These are phyloP conservation scores for Anoplopoma fimbria DNA, from an alignment of 2,113 vertebrate species.

Conservation along the genomic window DNA sequence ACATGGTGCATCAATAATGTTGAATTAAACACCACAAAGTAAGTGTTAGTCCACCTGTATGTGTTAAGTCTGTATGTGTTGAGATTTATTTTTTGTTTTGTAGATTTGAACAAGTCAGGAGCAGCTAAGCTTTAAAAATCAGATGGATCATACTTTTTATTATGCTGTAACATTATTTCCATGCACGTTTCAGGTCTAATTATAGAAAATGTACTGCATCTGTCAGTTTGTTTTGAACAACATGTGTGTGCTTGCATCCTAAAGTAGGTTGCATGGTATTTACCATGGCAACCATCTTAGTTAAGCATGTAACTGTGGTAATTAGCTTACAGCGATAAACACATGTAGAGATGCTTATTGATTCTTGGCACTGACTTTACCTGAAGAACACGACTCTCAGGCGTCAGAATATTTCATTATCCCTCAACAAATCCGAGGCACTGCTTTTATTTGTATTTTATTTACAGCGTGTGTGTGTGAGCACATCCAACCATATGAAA, in stretches of 20 bases:
- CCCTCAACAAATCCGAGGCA: not conserved
- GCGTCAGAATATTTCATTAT: not conserved
- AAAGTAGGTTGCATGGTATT: not conserved
- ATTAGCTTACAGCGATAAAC: not conserved
- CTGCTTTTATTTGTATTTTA: not conserved
- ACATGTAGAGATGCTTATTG: not conserved
- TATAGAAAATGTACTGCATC: not conserved
- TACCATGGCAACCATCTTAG: not conserved
- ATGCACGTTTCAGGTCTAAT: too few species aligned
- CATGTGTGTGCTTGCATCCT: not conserved
- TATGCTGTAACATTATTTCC: not conserved
- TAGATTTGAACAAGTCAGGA: not conserved
- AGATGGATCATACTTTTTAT: too few species aligned
- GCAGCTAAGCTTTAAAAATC: not conserved
- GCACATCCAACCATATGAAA: conserved; percentile 7
- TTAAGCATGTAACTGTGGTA: not conserved
- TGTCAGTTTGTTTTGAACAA: not conserved
- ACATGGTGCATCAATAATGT: not conserved
- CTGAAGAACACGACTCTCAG: not conserved
- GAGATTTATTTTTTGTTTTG: too few species aligned
- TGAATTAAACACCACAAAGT: not conserved
- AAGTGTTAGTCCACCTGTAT: too few species aligned
- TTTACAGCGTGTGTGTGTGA: too few species aligned
- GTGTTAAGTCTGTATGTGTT: too few species aligned
- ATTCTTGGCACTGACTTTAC: not conserved